Evolutionary conservation across 1,140 invertebrate genomes (phyloP).

Genomic region (Drosophila seguyi): DNA sequence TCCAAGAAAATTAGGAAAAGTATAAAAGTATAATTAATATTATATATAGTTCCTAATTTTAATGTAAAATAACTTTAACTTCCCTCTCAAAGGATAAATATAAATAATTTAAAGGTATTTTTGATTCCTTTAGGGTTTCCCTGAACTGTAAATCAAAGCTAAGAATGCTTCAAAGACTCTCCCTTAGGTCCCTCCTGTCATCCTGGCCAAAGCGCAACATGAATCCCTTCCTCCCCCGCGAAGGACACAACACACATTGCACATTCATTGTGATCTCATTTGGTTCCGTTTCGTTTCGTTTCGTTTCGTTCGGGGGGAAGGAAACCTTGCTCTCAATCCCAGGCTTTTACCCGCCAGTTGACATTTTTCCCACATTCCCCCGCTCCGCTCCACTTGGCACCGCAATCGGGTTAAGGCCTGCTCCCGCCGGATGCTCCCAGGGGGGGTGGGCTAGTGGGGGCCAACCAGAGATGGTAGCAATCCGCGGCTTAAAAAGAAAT

Average conservation of each 20-base stretch:
- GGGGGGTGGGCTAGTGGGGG: neutral
- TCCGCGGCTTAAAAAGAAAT: slow-evolving; percentile 55
- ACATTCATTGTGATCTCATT: slow-evolving; percentile 33
- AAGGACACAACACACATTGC: slow-evolving; percentile 23
- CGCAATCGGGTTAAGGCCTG: slow-evolving; percentile 30
- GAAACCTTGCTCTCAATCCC: slow-evolving; percentile 41
- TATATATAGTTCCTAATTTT: neutral
- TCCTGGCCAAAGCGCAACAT: neutral
- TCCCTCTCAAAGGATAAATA: neutral
- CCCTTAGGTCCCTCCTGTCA: neutral
- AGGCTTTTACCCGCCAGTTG: slow-evolving; percentile 21
- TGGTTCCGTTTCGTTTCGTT: neutral
- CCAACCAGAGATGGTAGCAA: slow-evolving; percentile 4
- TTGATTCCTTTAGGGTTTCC: neutral
- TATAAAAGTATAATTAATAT: neutral
- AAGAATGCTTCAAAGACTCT: neutral
- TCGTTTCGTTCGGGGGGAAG: neutral
- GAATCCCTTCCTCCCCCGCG: neutral
- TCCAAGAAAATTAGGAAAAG: neutral
- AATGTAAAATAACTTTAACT: neutral
- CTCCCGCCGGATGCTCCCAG: slow-evolving; percentile 9
- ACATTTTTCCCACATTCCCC: slow-evolving; percentile 28
- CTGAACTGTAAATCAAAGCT: slow-evolving; percentile 8
- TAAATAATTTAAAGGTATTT: neutral
- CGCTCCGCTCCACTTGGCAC: neutral